A percentile compares a stretch with the other conserved stretches of the same genome.
Evolutionary conservation across 1,140 invertebrate species (phyloP).

Genomic region (Sitophilus oryzae): DNA sequence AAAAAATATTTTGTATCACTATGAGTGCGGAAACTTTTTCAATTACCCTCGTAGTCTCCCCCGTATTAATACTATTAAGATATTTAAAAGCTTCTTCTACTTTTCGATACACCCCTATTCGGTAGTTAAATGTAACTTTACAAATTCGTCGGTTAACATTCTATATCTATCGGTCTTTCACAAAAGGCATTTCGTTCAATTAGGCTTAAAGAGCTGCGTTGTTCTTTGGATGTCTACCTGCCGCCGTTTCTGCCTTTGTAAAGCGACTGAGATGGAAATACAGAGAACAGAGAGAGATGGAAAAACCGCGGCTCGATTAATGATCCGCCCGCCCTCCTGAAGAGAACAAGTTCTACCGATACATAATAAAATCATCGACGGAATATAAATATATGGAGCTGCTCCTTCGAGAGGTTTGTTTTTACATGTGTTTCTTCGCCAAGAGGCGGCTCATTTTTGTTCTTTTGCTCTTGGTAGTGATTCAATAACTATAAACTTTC

Average conservation of each 20-base stretch:
- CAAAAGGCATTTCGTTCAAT: neutral
- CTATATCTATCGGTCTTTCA: neutral
- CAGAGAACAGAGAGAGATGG: too few species aligned
- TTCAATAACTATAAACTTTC: too few species aligned
- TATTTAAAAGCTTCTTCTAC: neutral
- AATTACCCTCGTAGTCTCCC: neutral
- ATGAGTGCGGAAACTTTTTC: neutral
- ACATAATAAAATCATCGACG: conserved; percentile 12
- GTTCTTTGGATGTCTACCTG: neutral
- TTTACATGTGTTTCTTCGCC: conserved; percentile 14
- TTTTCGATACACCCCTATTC: neutral
- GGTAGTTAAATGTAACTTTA: neutral
- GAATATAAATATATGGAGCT: conserved; percentile 13
- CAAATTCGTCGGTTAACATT: neutral
- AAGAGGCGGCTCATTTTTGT: too few species aligned
- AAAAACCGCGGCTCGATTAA: conserved; percentile 2
- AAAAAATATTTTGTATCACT: neutral
- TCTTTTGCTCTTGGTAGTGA: too few species aligned
- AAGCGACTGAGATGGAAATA: too few species aligned
- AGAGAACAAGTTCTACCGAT: conserved; percentile 1
- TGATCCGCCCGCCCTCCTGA: conserved; percentile 6
- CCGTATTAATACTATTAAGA: neutral
- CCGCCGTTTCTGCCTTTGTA: neutral
- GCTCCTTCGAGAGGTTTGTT: conserved; percentile 1
- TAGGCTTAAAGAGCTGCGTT: neutral